phyloP scores from a whole-genome alignment of 2,888 invertebrate genomes.

The Melinaea menophilus region DNA sequence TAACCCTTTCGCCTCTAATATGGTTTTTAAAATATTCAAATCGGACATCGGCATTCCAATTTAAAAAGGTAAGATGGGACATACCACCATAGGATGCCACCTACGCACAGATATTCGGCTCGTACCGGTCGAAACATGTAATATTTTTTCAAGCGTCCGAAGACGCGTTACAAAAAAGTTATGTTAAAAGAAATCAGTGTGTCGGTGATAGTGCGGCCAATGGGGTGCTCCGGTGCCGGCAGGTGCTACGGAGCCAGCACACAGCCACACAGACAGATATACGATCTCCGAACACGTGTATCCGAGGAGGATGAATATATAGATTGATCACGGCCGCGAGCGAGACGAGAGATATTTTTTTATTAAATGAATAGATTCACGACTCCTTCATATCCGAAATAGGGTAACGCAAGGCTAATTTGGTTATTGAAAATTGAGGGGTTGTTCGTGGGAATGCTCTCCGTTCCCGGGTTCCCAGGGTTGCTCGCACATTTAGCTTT shows the following conservation, averaged over 20 bases:
- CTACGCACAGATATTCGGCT: conserved; percentile 71
- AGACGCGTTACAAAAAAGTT: conserved; percentile 69
- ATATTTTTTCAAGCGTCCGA: conserved; percentile 71
- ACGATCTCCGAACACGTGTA: conserved; percentile 77
- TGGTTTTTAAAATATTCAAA: conserved; percentile 36
- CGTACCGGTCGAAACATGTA: conserved; percentile 74
- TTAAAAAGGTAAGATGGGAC: conserved; percentile 64
- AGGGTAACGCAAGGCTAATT: conserved; percentile 80
- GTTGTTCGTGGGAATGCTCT: conserved; percentile 83
- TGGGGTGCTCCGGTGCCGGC: conserved; percentile 70
- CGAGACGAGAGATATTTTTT: conserved; percentile 67
- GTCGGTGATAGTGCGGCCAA: conserved; percentile 75
- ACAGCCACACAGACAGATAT: conserved; percentile 65
- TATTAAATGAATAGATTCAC: conserved; percentile 75
- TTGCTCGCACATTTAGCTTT: conserved; percentile 75
- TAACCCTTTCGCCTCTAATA: conserved; percentile 12
- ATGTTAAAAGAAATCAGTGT: conserved; percentile 76
- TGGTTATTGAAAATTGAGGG: conserved; percentile 79
- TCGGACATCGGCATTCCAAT: conserved; percentile 64
- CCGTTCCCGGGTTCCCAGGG: conserved; percentile 81
- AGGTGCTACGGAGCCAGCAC: conserved; percentile 68
- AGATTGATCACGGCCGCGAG: conserved; percentile 40
- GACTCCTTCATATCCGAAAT: conserved; percentile 77
- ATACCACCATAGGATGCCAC: conserved; percentile 58
- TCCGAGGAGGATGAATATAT: conserved; percentile 73